Evolutionary conservation across 1,140 invertebrate species (phyloP).

Genomic region (Anagrus nilaparvatae): DNA sequence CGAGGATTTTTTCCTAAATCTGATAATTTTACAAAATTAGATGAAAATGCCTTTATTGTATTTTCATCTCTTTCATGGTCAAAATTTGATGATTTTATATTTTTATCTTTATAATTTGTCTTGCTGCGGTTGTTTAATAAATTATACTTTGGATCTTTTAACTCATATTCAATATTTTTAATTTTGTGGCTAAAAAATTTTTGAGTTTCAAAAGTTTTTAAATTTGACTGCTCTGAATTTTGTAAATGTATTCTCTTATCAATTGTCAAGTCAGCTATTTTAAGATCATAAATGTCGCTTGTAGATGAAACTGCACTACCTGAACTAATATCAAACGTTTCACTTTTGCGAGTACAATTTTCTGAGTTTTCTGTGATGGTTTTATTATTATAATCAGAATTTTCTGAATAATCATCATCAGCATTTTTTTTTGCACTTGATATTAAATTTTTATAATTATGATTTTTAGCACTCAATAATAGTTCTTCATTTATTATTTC

Average conservation of each 20-base stretch:
- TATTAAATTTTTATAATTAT: no score
- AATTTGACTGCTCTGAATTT: no score
- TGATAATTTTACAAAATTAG: conserved; percentile 7
- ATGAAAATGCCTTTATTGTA: no score
- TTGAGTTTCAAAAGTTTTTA: conserved; percentile 30
- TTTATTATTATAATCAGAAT: conserved; percentile 32
- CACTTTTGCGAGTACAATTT: conserved; percentile 29
- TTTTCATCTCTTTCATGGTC: no score
- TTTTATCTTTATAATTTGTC: no score
- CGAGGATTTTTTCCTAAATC: conserved; percentile 11
- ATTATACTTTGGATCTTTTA: conserved; percentile 26
- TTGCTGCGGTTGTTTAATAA: no score
- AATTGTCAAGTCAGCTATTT: conserved; percentile 26
- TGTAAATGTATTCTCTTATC: no score
- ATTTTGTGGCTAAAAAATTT: conserved; percentile 36
- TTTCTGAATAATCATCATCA: conserved; percentile 31
- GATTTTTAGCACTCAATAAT: conserved; percentile 18
- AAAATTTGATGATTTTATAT: no score
- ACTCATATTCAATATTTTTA: conserved; percentile 35
- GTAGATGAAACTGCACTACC: conserved; percentile 28
- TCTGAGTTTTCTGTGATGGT: conserved; percentile 32
- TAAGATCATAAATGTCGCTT: conserved; percentile 33
- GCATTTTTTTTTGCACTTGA: conserved; percentile 19
- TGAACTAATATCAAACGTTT: conserved; percentile 38
- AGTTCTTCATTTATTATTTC: conserved; percentile 29